These are phyloP conservation scores for Antheraea pernyi DNA, from an alignment of 1,140 invertebrate genomes.

Conservation along the genomic window DNA sequence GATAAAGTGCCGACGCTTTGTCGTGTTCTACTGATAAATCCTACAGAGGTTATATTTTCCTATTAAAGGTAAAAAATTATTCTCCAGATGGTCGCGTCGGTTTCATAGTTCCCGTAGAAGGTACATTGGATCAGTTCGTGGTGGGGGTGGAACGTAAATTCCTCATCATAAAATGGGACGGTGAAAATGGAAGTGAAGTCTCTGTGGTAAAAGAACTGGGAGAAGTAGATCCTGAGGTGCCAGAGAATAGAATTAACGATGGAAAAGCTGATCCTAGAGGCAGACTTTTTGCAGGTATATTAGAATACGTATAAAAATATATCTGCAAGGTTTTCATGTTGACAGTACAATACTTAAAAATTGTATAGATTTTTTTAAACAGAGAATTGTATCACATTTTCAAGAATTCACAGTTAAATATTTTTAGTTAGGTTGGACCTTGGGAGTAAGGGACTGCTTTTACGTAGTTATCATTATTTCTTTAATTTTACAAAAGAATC, in stretches of 20 bases:
- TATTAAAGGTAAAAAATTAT: no score
- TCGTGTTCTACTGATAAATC: no score
- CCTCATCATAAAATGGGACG: slow-evolving; percentile 85
- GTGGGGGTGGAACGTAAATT: slow-evolving; percentile 83
- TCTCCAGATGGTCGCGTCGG: slow-evolving; percentile 65
- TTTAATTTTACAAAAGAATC: no score
- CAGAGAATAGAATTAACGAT: slow-evolving; percentile 88
- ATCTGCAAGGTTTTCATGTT: not conserved
- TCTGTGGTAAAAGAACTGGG: slow-evolving; percentile 76
- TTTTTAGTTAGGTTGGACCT: no score
- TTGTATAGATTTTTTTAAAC: no score
- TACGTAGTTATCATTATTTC: no score
- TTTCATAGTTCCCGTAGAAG: slow-evolving; percentile 85
- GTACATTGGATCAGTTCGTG: slow-evolving; percentile 81
- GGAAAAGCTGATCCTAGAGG: slow-evolving; percentile 91
- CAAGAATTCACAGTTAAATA: no score
- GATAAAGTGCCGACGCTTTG: no score
- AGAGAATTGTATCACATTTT: no score
- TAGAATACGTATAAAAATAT: not conserved
- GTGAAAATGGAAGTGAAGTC: slow-evolving; percentile 67
- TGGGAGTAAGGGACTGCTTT: no score
- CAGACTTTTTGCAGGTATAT: slow-evolving; percentile 86
- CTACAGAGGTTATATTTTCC: no score
- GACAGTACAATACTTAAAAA: no score
- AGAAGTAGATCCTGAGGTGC: slow-evolving; percentile 81